Percentiles rank a stretch among this genome's conserved stretches.
Evolutionary conservation across 2,888 invertebrate genomes (phyloP).

Genomic region (Idaea dimidiata): DNA sequence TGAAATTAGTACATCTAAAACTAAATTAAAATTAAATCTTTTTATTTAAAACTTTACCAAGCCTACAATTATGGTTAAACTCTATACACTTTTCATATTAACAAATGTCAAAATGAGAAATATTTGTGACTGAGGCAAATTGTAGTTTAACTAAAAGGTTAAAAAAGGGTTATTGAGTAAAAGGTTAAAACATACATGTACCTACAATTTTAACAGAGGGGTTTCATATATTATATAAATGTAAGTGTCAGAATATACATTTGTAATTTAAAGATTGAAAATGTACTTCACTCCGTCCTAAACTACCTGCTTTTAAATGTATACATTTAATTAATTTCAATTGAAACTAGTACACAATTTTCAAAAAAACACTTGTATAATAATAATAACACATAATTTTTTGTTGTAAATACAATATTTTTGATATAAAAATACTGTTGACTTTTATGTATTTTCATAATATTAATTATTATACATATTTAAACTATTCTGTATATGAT

Average conservation of each 20-base stretch:
- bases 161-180: too few species aligned
- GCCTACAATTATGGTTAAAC: too few species aligned
- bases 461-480: not conserved
- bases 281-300: constrained; percentile 56
- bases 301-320: constrained; percentile 40
- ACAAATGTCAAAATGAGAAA: too few species aligned
- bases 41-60: too few species aligned
- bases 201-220: not conserved
- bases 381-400: constrained; percentile 7
- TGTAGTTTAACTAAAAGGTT: too few species aligned
- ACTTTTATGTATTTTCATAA: not conserved
- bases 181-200: too few species aligned
- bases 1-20: too few species aligned
- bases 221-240: not conserved
- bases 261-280: constrained; percentile 6
- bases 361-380: constrained; percentile 12
- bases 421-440: constrained; percentile 7
- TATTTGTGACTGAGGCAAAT: too few species aligned
- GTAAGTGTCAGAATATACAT: not conserved
- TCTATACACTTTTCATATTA: too few species aligned
- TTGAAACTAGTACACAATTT: constrained; percentile 2
- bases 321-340: not conserved
- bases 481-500: constrained; percentile 1
- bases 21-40: too few species aligned
- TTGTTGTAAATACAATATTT: constrained; percentile 2